Evolutionary conservation across 2,888 invertebrate species (phyloP).

Genomic region (Asteroscopus sphinx): DNA sequence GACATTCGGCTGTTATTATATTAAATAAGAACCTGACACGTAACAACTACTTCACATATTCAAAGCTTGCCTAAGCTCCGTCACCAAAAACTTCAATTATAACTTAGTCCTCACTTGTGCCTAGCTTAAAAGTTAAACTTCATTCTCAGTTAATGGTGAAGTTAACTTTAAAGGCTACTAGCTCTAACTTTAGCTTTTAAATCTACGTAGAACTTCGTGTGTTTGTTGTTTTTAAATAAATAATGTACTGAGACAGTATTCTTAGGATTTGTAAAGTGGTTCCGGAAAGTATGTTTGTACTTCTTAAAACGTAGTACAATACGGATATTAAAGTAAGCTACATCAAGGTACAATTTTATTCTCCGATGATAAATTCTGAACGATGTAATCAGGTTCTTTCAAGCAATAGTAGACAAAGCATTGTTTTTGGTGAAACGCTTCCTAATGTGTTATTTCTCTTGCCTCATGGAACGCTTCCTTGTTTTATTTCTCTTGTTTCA

Average conservation of each 20-base stretch:
- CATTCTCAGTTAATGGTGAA: slow-evolving; percentile 31
- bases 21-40: no score
- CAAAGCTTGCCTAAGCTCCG: slow-evolving; percentile 1
- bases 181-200: slow-evolving; percentile 19
- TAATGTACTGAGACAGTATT: neutral
- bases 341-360: no score
- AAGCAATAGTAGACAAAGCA: no score
- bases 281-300: neutral
- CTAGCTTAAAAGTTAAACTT: slow-evolving; percentile 37
- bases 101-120: slow-evolving; percentile 30
- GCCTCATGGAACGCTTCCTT: no score
- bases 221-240: slow-evolving; percentile 21
- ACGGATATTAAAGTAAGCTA: no score
- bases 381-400: no score
- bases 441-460: no score
- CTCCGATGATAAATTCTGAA: no score
- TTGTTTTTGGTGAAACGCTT: no score
- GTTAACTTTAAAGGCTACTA: slow-evolving; percentile 39
- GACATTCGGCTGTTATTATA: no score
- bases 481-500: no score
- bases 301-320: no score
- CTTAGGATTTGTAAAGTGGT: neutral
- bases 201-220: slow-evolving; percentile 20
- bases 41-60: slow-evolving; percentile 1
- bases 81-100: slow-evolving; percentile 45